Evolutionary conservation across 2,113 vertebrate species (phyloP), one percentile per base, ranked within the genome.

Genomic region (Pangasianodon gigas): DNA sequence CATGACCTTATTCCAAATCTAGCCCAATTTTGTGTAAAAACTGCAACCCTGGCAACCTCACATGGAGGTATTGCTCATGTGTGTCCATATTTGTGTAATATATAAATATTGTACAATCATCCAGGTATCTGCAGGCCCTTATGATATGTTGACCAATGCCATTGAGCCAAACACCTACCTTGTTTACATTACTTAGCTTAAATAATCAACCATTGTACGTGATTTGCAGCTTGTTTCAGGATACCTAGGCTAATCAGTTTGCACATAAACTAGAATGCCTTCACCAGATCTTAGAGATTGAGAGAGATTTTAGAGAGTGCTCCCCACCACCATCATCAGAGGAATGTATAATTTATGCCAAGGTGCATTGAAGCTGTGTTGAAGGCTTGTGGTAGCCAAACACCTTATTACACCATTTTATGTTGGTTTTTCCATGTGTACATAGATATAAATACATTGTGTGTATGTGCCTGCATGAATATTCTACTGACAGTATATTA

Each of bases 401-500:
- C 7, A 41, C 81, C 21, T 44, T 44, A 60, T 6, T 62, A 24
- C 0, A 4, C 9, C 46, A 51, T 10, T 79, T 79, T 51, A 11
- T 46, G 41, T 77, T 77, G 32, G 37, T 46, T 79, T 79, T 48
- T 79, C 41, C 41, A 8, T 75, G 2, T 46, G 44, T 77, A 77
- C 11, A 46, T 24, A 46, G 6, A 74, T 62, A 62, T 67, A 75
- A 48, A 77, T 82, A 51, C 32, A 52, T 16, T 85, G 21, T 58
- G 79, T 67, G 83, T 74, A 58, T 88, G 58, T 65, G 82, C 44
- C 32, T 83, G 48, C 56, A 60, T 41, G 29, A 74, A 19, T 83
- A 37, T 83, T 75, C 41, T 88, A 85, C 85, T 89, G 89, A 87
- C 26, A 44, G 54, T 58, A 74, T 60, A 44, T 56, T 58, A 48